Conservation (phyloP, 2,888 invertebrate genomes). For the Xanthorhoe spadicearia region DNA sequence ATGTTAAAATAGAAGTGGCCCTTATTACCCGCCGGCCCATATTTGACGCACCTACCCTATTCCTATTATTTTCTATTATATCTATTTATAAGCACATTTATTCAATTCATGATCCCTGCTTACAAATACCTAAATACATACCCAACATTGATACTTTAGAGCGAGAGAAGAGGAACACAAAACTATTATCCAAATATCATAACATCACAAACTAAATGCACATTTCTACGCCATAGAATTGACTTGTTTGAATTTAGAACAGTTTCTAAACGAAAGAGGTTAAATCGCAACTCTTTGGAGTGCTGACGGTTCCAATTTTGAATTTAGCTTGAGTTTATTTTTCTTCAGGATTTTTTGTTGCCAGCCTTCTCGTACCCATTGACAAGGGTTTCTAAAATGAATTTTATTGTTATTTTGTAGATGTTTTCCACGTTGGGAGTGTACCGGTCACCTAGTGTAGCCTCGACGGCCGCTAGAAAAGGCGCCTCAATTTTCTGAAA, state of each 20-base stretch:
- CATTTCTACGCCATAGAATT: conserved; percentile 36
- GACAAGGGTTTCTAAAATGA: conserved; percentile 93
- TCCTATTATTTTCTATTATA: conserved; percentile 48
- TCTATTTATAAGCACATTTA: conserved; percentile 55
- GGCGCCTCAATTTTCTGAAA: conserved; percentile 95
- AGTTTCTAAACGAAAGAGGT: conserved; percentile 22
- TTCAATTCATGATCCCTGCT: conserved; percentile 53
- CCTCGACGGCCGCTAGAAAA: conserved; percentile 93
- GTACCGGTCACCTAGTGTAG: conserved; percentile 94
- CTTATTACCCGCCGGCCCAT: no score
- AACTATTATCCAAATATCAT: conserved; percentile 14
- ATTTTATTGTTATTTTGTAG: conserved; percentile 95
- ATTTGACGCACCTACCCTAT: no score
- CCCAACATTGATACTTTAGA: conserved; percentile 29
- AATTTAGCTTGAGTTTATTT: conserved; percentile 22
- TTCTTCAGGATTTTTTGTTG: conserved; percentile 48
- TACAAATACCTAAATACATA: conserved; percentile 38
- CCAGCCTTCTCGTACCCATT: conserved; percentile 88
- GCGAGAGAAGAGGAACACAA: conserved; percentile 28
- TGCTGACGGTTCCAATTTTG: conserved; percentile 26
- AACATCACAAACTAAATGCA: conserved; percentile 8
- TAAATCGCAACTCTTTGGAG: conserved; percentile 18
- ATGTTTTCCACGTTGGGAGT: conserved; percentile 95
- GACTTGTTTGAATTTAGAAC: conserved; percentile 36
- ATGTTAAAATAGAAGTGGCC: no score